Percentiles rank a stretch among this genome's conserved stretches.
Evolutionary conservation across 2,113 vertebrate species (phyloP).

Genomic region (Alectura lathami): DNA sequence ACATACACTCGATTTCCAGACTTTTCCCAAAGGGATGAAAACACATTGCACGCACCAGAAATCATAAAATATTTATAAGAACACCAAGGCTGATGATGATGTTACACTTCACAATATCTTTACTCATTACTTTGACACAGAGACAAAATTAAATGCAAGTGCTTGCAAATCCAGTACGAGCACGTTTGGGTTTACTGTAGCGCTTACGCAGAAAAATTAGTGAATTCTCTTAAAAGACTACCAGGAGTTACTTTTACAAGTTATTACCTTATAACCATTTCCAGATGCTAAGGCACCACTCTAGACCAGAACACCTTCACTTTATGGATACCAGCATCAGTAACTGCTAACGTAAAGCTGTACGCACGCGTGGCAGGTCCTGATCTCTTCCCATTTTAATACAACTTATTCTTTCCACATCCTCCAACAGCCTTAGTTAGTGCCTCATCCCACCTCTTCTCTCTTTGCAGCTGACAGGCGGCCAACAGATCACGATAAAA

Average conservation of each 20-base stretch:
- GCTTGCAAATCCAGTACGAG: neutral
- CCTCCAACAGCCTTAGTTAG: neutral
- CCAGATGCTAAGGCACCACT: neutral
- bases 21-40: neutral
- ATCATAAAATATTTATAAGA: neutral
- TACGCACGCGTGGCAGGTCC: fast-evolving
- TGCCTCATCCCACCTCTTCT: neutral
- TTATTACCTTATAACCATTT: neutral
- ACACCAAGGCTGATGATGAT: fast-evolving
- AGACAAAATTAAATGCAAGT: neutral
- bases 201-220: fast-evolving
- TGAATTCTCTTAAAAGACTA: neutral
- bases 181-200: neutral
- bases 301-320: neutral
- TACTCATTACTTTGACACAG: neutral
- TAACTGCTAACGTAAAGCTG: neutral
- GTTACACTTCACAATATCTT: neutral
- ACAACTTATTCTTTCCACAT: neutral
- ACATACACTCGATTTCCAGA: neutral
- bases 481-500: neutral
- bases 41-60: neutral
- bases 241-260: neutral
- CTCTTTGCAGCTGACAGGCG: neutral
- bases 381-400: fast-evolving
- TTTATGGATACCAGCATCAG: neutral